phyloP scores from a whole-genome alignment of 2,797 vertebrate genomes.

The Thalassophryne amazonica region DNA sequence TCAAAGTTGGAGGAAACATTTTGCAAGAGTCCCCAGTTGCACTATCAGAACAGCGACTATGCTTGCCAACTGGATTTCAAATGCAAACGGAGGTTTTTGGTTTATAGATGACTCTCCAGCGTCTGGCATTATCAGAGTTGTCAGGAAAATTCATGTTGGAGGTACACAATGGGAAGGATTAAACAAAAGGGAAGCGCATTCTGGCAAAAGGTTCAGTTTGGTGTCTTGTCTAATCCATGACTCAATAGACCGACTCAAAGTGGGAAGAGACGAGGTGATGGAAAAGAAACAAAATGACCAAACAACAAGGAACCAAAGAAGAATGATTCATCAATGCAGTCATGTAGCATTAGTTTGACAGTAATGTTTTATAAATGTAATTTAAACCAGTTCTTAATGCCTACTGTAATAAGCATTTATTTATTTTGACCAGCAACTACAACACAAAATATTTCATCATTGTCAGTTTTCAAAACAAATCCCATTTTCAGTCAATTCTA shows the following conservation, averaged over 20 bases:
- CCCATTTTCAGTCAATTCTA: too few relatives aligned
- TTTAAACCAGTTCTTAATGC: too few relatives aligned
- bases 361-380: too few relatives aligned
- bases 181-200: conserved; percentile 29
- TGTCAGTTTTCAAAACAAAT: too few relatives aligned
- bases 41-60: conserved; percentile 33
- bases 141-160: conserved; percentile 48
- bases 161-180: conserved; percentile 17
- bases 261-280: neutral
- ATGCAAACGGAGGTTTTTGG: conserved; percentile 50
- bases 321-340: neutral
- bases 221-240: conserved; percentile 28
- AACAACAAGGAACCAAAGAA: neutral
- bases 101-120: conserved; percentile 44
- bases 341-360: neutral
- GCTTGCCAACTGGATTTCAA: conserved; percentile 31
- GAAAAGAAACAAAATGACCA: neutral
- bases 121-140: conserved; percentile 36
- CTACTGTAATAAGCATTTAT: neutral
- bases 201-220: conserved; percentile 36
- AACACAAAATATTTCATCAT: too few relatives aligned
- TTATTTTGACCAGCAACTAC: too few relatives aligned
- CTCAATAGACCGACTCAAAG: conserved; percentile 15
- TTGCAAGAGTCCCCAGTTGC: conserved; percentile 28
- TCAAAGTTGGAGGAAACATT: conserved; percentile 46